These are phyloP conservation scores for Eristalis pertinax DNA, from an alignment of 2,888 invertebrate species.

Conservation along the genomic window DNA sequence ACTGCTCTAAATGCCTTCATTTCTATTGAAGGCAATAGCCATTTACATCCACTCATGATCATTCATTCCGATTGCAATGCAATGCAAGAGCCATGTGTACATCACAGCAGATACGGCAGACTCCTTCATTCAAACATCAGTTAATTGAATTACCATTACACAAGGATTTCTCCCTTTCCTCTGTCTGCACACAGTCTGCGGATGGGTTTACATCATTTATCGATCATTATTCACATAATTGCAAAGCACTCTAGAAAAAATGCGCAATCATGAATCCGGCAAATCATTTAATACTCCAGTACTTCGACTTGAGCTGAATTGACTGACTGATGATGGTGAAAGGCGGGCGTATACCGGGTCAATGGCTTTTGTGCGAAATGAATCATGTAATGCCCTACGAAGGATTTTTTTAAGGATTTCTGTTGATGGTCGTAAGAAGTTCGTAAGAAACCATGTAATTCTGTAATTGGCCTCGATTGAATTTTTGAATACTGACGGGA, in stretches of 20 bases:
- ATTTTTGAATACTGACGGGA: no score
- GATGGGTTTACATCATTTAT: slow-evolving; percentile 6
- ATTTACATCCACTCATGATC: neutral
- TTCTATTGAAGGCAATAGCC: neutral
- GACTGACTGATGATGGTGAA: neutral
- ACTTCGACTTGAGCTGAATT: neutral
- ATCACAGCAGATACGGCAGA: neutral
- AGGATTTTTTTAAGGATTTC: neutral
- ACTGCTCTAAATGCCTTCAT: neutral
- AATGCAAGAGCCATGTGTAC: neutral
- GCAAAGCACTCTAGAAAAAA: neutral
- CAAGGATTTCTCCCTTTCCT: neutral
- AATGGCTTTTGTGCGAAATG: neutral
- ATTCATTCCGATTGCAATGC: neutral
- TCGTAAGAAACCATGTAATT: neutral
- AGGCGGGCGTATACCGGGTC: neutral
- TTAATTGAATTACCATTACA: slow-evolving; percentile 17
- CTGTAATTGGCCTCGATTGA: neutral
- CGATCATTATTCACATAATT: slow-evolving; percentile 5
- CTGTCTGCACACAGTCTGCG: neutral
- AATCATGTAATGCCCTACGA: neutral
- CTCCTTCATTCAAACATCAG: slow-evolving; percentile 10
- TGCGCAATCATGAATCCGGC: slow-evolving; percentile 6
- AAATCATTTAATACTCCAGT: slow-evolving; percentile 23
- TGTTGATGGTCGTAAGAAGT: neutral